Evolutionary conservation across 1,140 invertebrate species (phyloP).

Genomic region (Acromyrmex heyeri): DNA sequence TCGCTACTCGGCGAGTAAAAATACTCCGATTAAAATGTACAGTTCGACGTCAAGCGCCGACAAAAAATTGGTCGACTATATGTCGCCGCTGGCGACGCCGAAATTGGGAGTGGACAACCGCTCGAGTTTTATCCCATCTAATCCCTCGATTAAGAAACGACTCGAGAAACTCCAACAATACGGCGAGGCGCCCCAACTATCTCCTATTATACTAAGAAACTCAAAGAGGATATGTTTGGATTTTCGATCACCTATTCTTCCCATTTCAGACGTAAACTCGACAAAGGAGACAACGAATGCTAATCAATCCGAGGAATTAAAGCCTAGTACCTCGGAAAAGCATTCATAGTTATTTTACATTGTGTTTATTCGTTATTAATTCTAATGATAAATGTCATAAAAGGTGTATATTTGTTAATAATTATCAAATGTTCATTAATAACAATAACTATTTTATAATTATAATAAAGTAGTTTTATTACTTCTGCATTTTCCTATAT

Average conservation of each 20-base stretch:
- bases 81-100: not conserved
- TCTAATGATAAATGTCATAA: not conserved
- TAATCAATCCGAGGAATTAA: not conserved
- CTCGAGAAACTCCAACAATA: constrained; percentile 81
- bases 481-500: not conserved
- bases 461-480: constrained; percentile 17
- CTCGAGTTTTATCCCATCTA: constrained; percentile 8
- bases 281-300: not conserved
- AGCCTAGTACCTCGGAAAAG: not conserved
- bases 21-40: constrained; percentile 40
- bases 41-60: constrained; percentile 2
- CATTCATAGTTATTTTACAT: not conserved
- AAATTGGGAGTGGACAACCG: constrained; percentile 2
- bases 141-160: constrained; percentile 71
- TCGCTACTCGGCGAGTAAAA: constrained; percentile 49
- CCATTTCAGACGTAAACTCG: not conserved
- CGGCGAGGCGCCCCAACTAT: constrained; percentile 78
- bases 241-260: constrained; percentile 72
- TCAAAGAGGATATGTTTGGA: constrained; percentile 75
- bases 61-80: constrained; percentile 13
- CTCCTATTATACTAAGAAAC: constrained; percentile 76
- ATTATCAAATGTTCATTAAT: not conserved
- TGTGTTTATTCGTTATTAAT: not conserved
- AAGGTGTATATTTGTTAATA: constrained; percentile 27
- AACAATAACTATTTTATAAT: constrained; percentile 26